Evolutionary conservation across 35 echinoderm and acorn worm genomes (phyloP).

Genomic region (Apostichopus parvimensis): DNA sequence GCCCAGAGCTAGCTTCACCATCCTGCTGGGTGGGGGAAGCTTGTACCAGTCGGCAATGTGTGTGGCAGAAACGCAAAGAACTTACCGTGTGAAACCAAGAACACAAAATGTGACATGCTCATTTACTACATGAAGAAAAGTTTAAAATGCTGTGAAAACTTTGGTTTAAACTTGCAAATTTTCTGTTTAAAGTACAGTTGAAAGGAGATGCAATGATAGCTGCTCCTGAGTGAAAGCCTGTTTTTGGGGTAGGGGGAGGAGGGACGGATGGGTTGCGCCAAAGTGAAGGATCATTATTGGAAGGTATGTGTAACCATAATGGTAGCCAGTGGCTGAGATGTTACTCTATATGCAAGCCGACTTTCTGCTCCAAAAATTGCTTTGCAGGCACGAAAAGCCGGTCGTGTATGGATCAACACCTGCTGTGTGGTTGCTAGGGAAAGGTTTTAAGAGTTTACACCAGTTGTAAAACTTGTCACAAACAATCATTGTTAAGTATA

Average conservation of each 20-base stretch:
- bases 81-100: neutral
- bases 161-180: constrained; percentile 11
- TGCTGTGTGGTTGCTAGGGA: no score
- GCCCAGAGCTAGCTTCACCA: neutral
- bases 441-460: no score
- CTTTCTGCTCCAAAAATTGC: no score
- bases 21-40: neutral
- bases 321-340: neutral
- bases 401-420: no score
- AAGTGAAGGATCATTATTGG: neutral
- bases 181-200: neutral
- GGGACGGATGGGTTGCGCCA: neutral
- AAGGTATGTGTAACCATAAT: neutral
- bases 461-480: no score
- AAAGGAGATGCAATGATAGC: neutral
- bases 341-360: no score
- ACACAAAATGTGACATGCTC: neutral
- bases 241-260: neutral
- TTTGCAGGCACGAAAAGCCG: no score
- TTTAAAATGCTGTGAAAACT: neutral
- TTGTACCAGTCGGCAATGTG: neutral
- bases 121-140: neutral
- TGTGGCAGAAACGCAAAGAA: neutral
- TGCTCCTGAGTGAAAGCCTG: neutral
- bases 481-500: no score